phyloP scores from a whole-genome alignment of 2,888 invertebrate species.

The Minunthozetes semirufus region DNA sequence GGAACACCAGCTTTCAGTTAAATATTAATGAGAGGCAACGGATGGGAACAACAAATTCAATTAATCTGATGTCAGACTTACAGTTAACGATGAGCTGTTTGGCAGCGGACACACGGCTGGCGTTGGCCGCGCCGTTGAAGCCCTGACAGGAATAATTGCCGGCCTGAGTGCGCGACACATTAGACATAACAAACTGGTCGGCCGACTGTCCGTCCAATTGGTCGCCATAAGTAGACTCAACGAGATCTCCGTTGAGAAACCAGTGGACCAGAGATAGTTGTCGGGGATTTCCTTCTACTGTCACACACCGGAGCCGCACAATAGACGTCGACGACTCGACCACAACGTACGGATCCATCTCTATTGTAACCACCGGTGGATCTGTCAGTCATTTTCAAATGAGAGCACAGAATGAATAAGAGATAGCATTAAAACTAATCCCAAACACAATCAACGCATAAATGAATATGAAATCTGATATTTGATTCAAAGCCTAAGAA shows the following conservation, averaged over 20 bases:
- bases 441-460: not conserved
- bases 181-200: constrained; percentile 31
- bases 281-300: constrained; percentile 70
- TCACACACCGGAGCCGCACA: constrained; percentile 73
- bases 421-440: not conserved
- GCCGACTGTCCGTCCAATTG: not conserved
- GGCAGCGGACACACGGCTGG: constrained; percentile 67
- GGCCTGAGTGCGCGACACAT: constrained; percentile 47
- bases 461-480: not conserved
- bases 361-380: constrained; percentile 43
- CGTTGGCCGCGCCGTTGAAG: constrained; percentile 74
- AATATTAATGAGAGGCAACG: no score
- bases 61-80: constrained; percentile 52
- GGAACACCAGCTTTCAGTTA: no score
- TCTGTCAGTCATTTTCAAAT: constrained; percentile 37
- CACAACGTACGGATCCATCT: constrained; percentile 68
- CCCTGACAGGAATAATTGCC: constrained; percentile 92
- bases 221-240: constrained; percentile 31
- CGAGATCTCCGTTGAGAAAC: constrained; percentile 68
- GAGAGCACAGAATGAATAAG: not conserved
- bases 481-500: not conserved
- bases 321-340: constrained; percentile 69
- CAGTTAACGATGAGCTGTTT: constrained; percentile 73
- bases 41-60: not conserved
- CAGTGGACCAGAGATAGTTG: constrained; percentile 67